Evolutionary conservation across 2,888 invertebrate genomes (phyloP).

Genomic region (Sturmia bella): DNA sequence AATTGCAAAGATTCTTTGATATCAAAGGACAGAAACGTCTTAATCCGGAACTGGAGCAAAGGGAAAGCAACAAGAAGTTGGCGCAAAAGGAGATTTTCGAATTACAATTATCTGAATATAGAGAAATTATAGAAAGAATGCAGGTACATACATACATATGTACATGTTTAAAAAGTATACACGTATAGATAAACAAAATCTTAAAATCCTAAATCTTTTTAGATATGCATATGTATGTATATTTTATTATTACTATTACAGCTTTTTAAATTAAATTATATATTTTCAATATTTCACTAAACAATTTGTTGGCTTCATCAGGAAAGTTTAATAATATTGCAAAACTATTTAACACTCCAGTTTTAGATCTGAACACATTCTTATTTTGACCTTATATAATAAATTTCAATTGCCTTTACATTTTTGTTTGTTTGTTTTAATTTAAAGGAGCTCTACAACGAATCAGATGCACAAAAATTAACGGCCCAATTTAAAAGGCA

Average conservation of each 20-base stretch:
- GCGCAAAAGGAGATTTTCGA: conserved; percentile 87
- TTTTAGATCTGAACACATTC: too few species aligned
- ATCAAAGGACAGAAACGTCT: conserved; percentile 91
- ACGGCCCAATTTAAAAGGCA: conserved; percentile 90
- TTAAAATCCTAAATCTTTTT: too few species aligned
- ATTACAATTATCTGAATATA: conserved; percentile 88
- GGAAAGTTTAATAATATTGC: too few species aligned
- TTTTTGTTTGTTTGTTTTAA: background rate
- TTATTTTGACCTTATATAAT: too few species aligned
- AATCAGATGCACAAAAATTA: conserved; percentile 86
- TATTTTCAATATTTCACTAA: too few species aligned
- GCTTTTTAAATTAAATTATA: too few species aligned
- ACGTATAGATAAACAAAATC: background rate
- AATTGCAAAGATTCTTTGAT: conserved; percentile 91
- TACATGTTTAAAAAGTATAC: background rate
- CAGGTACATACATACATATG: conserved; percentile 81
- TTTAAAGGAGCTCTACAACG: conserved; percentile 82
- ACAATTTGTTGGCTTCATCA: too few species aligned
- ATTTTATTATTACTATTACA: too few species aligned
- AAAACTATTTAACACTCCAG: too few species aligned
- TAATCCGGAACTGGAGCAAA: conserved; percentile 88
- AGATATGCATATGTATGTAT: too few species aligned
- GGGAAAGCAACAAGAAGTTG: conserved; percentile 87
- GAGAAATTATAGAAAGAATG: conserved; percentile 89
- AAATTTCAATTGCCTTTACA: too few species aligned